Base-by-base conservation (phyloP, 2,797 vertebrate species). In the Esox lucius region DNA sequence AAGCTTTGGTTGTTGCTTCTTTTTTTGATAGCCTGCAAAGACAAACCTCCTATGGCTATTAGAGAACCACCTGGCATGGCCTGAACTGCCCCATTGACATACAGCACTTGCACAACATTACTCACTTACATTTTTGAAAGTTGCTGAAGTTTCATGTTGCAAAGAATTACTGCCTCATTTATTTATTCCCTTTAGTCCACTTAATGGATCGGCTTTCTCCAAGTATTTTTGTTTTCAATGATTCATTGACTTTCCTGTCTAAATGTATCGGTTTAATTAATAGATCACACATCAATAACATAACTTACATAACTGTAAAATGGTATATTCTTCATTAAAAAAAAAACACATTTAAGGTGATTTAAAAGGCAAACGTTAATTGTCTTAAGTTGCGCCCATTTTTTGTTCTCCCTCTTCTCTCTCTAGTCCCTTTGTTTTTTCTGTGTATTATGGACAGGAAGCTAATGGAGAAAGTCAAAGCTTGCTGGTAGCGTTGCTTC, bases 401-500 rank as follows among this genome's bases (percentile, higher is more conserved):
- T 17, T 65, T 46, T 22, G n/a, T n/a, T 39, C 24, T 67, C 8
- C n/a, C 13, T 53, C 15, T 8, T 31, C 16, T 70, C 76, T 82
- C 82, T 80, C 53, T 51, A 31, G 76, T 77, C 33, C 81, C 70
- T 69, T 69, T 70, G 80, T 81, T 87, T 85, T 77, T 84, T 82
- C 81, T 80, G 80, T 72, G 73, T 75, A 80, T 89, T 81, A 77
- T 74, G 73, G 80, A 75, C 65, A 81, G 80, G 61, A 81, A 90
- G 87, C 91, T 91, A 90, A 93, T 91, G 87, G 90, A 87, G 86
- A 90, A 84, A 84, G 84, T 90, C 86, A 89, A 89, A 87, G 78
- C 78, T 26, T 26, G 84, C 84, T 84, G 86, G 88, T 88, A 80
- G 84, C 71, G 66, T 82, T 76, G 89, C 83, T 87, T 89, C 62